A percentile compares a stretch with the other conserved stretches of the same genome.
These are phyloP conservation scores for Hippoglossus hippoglossus DNA, from an alignment of 2,797 vertebrate species.

Conservation along the genomic window DNA sequence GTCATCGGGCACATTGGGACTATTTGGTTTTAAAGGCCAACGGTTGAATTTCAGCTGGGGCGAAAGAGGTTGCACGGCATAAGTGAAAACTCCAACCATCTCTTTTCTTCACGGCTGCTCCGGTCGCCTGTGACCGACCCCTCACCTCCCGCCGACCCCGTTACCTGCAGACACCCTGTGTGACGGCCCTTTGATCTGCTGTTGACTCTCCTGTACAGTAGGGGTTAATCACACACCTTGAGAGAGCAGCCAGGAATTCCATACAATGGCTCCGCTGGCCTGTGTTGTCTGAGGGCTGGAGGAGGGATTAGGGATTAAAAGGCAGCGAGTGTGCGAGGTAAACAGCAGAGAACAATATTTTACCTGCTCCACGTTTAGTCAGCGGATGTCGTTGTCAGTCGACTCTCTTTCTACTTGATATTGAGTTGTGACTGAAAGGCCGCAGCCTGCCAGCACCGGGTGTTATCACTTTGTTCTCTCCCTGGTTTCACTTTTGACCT, in stretches of 20 bases:
- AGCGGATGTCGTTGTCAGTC: conserved; percentile 76
- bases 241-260: conserved; percentile 64
- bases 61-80: neutral
- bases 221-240: conserved; percentile 82
- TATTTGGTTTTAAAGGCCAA: conserved; percentile 54
- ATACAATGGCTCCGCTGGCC: conserved; percentile 79
- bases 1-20: conserved; percentile 54
- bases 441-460: conserved; percentile 31
- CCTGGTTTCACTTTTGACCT: conserved; percentile 40
- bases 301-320: conserved; percentile 86
- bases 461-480: conserved; percentile 23
- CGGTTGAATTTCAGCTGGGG: conserved; percentile 37
- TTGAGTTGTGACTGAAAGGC: conserved; percentile 50
- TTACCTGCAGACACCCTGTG: conserved; percentile 80
- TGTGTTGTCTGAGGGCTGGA: conserved; percentile 77
- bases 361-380: conserved; percentile 69
- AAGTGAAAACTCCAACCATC: neutral
- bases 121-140: conserved; percentile 50
- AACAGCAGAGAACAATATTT: conserved; percentile 80
- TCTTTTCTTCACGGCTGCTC: conserved; percentile 14
- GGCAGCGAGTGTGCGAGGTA: conserved; percentile 71
- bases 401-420: conserved; percentile 48
- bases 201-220: conserved; percentile 83
- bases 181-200: conserved; percentile 74
- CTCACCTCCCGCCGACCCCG: conserved; percentile 78